A percentile compares a stretch with the other conserved stretches of the same genome.
phyloP scores from a whole-genome alignment of 1,140 invertebrate species.

The Hestina assimilis region DNA sequence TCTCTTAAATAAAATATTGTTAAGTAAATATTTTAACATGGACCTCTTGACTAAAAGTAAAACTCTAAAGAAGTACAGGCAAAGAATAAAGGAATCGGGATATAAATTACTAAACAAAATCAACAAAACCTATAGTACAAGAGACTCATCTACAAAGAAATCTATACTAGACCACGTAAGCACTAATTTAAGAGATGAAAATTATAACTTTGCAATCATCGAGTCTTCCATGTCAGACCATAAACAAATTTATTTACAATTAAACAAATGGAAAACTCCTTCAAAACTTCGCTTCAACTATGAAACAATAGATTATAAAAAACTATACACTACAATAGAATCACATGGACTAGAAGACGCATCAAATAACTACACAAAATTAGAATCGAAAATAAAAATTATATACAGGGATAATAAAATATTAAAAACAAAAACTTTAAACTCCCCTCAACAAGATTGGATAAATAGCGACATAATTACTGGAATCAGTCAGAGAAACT shows the following conservation, averaged over 20 bases:
- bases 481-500: background rate
- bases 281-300: background rate
- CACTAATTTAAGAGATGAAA: background rate
- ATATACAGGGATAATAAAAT: background rate
- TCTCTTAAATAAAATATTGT: no score
- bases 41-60: no score
- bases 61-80: no score
- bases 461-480: background rate
- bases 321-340: background rate
- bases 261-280: background rate
- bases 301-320: background rate
- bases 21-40: no score
- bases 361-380: background rate
- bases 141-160: background rate
- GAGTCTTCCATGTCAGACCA: conserved; percentile 2
- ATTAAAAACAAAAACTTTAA: background rate
- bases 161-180: conserved; percentile 1
- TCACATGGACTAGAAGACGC: background rate
- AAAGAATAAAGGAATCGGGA: background rate
- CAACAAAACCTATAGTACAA: background rate
- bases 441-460: background rate
- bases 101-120: background rate
- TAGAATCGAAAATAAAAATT: background rate
- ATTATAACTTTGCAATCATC: background rate
- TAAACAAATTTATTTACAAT: conserved; percentile 1